These are phyloP conservation scores for Desmodus rotundus DNA, from an alignment of 2,113 vertebrate species.

Conservation along the genomic window DNA sequence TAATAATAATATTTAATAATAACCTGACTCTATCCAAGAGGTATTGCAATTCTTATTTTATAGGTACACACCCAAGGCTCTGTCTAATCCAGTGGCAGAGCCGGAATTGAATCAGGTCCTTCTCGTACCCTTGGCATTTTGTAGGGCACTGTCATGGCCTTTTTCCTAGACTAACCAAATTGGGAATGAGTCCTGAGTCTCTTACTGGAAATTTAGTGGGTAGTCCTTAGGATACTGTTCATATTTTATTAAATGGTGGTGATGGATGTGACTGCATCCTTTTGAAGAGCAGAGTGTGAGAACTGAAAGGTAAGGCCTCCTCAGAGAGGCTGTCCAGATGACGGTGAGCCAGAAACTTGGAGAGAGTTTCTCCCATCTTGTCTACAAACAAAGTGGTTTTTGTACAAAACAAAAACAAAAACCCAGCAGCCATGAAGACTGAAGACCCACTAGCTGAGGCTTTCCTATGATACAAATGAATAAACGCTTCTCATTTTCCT, in stretches of 20 bases:
- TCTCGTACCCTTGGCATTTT: not conserved
- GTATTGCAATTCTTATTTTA: not conserved
- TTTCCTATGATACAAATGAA: not conserved
- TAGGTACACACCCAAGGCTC: not conserved
- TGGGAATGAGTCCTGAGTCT: not conserved
- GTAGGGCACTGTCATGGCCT: rapidly evolving
- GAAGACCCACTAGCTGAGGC: no score
- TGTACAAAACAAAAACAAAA: not conserved
- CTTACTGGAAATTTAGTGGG: not conserved
- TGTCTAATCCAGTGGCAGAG: not conserved
- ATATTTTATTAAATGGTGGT: not conserved
- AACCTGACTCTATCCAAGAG: not conserved
- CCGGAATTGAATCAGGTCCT: not conserved
- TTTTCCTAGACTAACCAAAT: not conserved
- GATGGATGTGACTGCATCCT: not conserved
- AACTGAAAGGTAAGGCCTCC: not conserved
- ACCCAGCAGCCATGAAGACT: not conserved
- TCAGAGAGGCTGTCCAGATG: rapidly evolving
- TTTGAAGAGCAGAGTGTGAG: not conserved
- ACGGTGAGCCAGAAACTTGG: not conserved
- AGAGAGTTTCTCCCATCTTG: no score
- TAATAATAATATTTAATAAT: not conserved
- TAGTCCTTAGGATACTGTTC: not conserved
- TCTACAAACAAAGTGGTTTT: not conserved
- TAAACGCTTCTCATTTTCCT: not conserved